Evolutionary conservation across 2,797 vertebrate genomes (phyloP), one percentile per base, ranked within the genome.

Genomic region (Enteromius radiatus): DNA sequence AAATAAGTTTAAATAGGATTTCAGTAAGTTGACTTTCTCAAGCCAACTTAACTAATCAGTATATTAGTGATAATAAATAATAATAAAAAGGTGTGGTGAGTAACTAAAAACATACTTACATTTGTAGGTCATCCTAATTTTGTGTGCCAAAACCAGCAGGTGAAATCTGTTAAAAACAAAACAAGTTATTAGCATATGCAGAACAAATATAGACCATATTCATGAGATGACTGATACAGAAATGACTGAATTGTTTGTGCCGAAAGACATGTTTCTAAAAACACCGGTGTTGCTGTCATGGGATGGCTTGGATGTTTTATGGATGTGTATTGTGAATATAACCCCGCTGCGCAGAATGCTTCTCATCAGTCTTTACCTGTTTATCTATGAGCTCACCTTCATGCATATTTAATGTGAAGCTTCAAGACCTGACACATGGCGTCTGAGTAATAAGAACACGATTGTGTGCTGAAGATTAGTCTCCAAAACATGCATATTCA

Each of bases 51-150:
- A 41, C 38, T 41, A 41, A 41, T 41, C 38, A 41, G 9, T 41
- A 41, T 41, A 41, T 10, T 9, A 41, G 38, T 41, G 38, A 41
- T 41, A 10, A 8, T 41, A 41, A 54, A 54, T 54, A 10, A 10
- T 26, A 26, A 21, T 38, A 12, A 1, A 1, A 63, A 64, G 59
- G 23, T 21, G 26, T 64, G n/a, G 11, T 10, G 12, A 69, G n/a
- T 67, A 28, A 7, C 2, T 78, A 17, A 15, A 71, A 71, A 26
- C 38, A 26, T 11, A 86, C 85, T 84, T 78, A 88, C 87, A 88
- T 88, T 80, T 87, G 80, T 65, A 64, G 45, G n/a, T 80, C 85
- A 88, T 88, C 71, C 80, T 83, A 74, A 70, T 43, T 61, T 64
- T 83, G 54, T 31, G 49, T 14, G 43, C 28, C 61, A 78, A 77